Base-by-base conservation (phyloP, 2,797 vertebrate genomes). In the Poliocrania exsul region DNA sequence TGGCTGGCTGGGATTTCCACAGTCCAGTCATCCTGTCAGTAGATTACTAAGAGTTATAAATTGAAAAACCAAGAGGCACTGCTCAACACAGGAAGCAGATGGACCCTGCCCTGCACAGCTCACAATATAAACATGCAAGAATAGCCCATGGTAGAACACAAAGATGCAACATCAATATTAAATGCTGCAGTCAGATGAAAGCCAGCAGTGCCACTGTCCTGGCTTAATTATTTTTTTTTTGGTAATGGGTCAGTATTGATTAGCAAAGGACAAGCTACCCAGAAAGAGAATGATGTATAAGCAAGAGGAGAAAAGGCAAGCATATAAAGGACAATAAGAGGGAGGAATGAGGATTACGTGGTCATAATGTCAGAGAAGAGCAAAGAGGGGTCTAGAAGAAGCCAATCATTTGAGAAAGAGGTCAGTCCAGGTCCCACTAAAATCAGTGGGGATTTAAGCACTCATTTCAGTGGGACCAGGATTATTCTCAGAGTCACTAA, bases 401-500 rank as follows among this genome's bases (percentile, higher is more conserved):
- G 58, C 14, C 42, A 77, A 29, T 17, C 50, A 49, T n/a, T 62
- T 56, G 42, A 78, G 25, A 82, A 72, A 85, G 28, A 73, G 26
- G 42, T 17, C 71, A 93, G 57, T 29, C 37, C 54, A 75, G 31
- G 81, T 56, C 69, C 35, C 50, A 38, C 3, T 26, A 66, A 94
- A 93, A 73, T 62, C 66, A 81, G 33, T 37, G 50, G 60, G 46
- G 87, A 87, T 83, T 89, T 33, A 86, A 75, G n/a, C 72, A 80
- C 38, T 77, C 72, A 66, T 42, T 94, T 92, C 62, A 95, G 64
- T 26, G 47, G 51, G 46, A 91, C 26, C 40, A 81, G 78, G 66
- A 84, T 86, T 77, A 81, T n/a, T 50, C 58, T 88, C 37, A 77
- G 40, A 83, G 77, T 57, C 79, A 88, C 69, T 88, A 81, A 91